Conservation (phyloP, 2,113 vertebrate genomes). For the Pao palembangensis region DNA sequence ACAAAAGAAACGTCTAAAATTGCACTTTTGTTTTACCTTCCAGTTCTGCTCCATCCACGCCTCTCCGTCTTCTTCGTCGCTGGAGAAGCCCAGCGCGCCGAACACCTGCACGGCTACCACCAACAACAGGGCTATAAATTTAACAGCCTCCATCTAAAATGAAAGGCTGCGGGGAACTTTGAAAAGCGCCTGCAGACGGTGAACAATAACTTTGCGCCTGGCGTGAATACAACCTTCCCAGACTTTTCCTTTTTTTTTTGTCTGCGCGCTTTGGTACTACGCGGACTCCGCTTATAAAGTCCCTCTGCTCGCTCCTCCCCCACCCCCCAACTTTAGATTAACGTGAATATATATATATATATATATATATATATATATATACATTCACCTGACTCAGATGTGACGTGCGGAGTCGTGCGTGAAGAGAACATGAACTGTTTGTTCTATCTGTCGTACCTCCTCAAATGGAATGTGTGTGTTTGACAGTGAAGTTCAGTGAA, state of each 20-base stretch:
- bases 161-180: no score
- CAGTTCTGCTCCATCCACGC: constrained; percentile 58
- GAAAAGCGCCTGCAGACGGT: background rate
- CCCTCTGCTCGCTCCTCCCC: constrained; percentile 25
- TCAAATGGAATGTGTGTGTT: no score
- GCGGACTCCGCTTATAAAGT: constrained; percentile 31
- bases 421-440: background rate
- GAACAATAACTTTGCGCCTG: background rate
- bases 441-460: no score
- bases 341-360: background rate
- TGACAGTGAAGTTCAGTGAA: no score
- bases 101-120: constrained; percentile 57
- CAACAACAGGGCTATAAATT: constrained; percentile 50
- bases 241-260: background rate
- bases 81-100: constrained; percentile 37
- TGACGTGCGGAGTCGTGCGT: constrained; percentile 9
- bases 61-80: constrained; percentile 41
- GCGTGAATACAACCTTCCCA: no score
- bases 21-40: constrained; percentile 55
- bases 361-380: background rate
- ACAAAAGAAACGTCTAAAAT: no score
- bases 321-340: background rate
- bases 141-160: constrained; percentile 60
- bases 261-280: constrained; percentile 1
- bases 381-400: constrained; percentile 13